Percentiles rank a stretch among this genome's conserved stretches.
phyloP scores from a whole-genome alignment of 2,113 vertebrate species.

The Scolopax mira region DNA sequence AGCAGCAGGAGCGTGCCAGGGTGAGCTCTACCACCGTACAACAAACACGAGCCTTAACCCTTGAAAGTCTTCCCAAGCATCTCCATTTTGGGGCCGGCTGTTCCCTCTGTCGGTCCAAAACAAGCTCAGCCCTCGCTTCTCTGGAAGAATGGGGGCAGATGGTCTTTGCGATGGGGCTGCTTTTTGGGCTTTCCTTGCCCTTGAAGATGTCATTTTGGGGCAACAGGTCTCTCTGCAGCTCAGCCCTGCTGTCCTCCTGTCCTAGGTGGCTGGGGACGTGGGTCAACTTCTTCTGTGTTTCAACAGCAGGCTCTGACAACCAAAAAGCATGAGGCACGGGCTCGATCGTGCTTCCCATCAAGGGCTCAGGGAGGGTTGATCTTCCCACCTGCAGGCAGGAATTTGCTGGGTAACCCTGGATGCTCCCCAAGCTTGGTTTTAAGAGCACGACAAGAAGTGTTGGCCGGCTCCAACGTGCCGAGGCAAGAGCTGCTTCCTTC shows the following conservation, averaged over 20 bases:
- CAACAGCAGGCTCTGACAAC: rapidly evolving
- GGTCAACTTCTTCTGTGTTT: not conserved
- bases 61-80: not conserved
- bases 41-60: not conserved
- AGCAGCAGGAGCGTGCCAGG: not conserved
- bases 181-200: not conserved
- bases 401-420: not conserved
- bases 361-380: not conserved
- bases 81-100: rapidly evolving
- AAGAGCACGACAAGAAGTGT: not conserved
- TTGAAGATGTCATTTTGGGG: not conserved
- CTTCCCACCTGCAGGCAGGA: not conserved
- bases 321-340: rapidly evolving
- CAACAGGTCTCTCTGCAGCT: not conserved
- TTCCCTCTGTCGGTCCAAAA: not conserved
- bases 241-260: not conserved
- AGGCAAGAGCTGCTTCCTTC: not conserved
- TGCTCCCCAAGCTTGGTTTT: not conserved
- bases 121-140: not conserved
- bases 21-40: not conserved
- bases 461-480: not conserved
- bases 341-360: not conserved
- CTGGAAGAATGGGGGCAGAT: not conserved
- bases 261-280: not conserved
- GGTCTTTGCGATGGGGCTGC: rapidly evolving